Percentiles rank a stretch among this genome's conserved stretches.
Evolutionary conservation across 2,888 invertebrate species (phyloP).

Genomic region (Drosophila kuntzei): DNA sequence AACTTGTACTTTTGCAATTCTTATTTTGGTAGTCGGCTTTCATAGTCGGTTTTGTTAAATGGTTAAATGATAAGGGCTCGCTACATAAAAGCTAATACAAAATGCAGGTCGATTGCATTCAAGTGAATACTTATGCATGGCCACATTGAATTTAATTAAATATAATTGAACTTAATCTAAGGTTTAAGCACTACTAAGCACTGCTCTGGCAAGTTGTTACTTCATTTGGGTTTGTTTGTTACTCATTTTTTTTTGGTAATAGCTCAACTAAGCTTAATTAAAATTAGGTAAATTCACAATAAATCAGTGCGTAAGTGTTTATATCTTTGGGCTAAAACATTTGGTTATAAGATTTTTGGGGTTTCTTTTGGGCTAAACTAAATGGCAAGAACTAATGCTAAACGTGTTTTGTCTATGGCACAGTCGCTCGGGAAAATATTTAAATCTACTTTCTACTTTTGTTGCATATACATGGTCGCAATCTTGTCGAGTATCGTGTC

Average conservation of each 20-base stretch:
- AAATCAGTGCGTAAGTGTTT: slow-evolving; percentile 40
- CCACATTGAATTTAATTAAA: slow-evolving; percentile 59
- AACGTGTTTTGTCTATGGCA: slow-evolving; percentile 63
- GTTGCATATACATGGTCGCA: slow-evolving; percentile 83
- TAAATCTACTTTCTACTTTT: slow-evolving; percentile 64
- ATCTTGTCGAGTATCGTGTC: slow-evolving; percentile 91
- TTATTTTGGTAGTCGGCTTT: slow-evolving; percentile 10
- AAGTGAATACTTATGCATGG: slow-evolving; percentile 51
- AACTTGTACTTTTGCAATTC: slow-evolving; percentile 17
- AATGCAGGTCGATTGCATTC: slow-evolving; percentile 46
- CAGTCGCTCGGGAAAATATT: slow-evolving; percentile 29
- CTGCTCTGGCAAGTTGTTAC: slow-evolving; percentile 69
- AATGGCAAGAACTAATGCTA: slow-evolving; percentile 76
- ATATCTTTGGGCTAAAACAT: slow-evolving; percentile 68
- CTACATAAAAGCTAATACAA: slow-evolving; percentile 35
- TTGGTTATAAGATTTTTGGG: slow-evolving; percentile 55
- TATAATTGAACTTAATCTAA: slow-evolving; percentile 25
- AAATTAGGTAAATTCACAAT: slow-evolving; percentile 38
- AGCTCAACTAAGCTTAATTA: slow-evolving; percentile 36
- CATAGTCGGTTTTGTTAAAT: slow-evolving; percentile 40
- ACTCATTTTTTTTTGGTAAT: slow-evolving; percentile 50
- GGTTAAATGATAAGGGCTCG: slow-evolving; percentile 20
- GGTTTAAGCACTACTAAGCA: slow-evolving; percentile 37
- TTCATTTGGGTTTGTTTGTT: slow-evolving; percentile 15
- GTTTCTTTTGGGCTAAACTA: slow-evolving; percentile 45